A percentile compares a stretch with the other conserved stretches of the same genome.
phyloP scores from a whole-genome alignment of 2,888 invertebrate genomes.

The Aricia artaxerxes region DNA sequence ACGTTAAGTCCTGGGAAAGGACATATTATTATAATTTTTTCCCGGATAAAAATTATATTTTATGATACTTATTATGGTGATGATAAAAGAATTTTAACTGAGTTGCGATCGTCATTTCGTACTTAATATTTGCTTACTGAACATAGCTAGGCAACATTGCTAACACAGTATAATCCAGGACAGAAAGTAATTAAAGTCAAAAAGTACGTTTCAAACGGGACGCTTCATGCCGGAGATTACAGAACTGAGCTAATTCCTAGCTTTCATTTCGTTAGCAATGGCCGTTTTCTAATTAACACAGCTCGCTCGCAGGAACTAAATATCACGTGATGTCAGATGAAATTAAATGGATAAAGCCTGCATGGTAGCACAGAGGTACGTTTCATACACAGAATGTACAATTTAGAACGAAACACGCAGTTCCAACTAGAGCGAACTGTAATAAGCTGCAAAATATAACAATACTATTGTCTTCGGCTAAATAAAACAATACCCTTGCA shows the following conservation, averaged over 20 bases:
- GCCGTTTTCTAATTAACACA: slow-evolving; percentile 29
- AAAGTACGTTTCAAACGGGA: slow-evolving; percentile 10
- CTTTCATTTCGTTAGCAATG: slow-evolving; percentile 31
- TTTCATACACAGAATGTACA: neutral
- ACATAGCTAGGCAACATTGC: neutral
- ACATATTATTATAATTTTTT: too few relatives aligned
- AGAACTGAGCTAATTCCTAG: slow-evolving; percentile 28
- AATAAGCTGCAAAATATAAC: slow-evolving; percentile 5
- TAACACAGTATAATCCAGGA: neutral
- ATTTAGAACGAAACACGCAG: neutral
- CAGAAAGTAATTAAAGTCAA: slow-evolving; percentile 11
- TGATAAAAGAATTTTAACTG: too few relatives aligned
- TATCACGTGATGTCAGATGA: slow-evolving; percentile 23
- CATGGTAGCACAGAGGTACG: neutral
- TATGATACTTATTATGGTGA: too few relatives aligned
- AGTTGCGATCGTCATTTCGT: too few relatives aligned
- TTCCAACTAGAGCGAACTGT: neutral
- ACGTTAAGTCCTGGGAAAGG: too few relatives aligned
- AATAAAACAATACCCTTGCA: neutral
- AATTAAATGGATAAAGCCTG: slow-evolving; percentile 9
- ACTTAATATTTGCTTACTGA: neutral
- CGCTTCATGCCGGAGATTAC: slow-evolving; percentile 24
- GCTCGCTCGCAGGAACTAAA: slow-evolving; percentile 25
- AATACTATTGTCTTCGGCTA: neutral
- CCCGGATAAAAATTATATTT: too few relatives aligned